These are phyloP conservation scores for Pluvialis apricaria DNA, from an alignment of 2,113 vertebrate species.

Conservation along the genomic window DNA sequence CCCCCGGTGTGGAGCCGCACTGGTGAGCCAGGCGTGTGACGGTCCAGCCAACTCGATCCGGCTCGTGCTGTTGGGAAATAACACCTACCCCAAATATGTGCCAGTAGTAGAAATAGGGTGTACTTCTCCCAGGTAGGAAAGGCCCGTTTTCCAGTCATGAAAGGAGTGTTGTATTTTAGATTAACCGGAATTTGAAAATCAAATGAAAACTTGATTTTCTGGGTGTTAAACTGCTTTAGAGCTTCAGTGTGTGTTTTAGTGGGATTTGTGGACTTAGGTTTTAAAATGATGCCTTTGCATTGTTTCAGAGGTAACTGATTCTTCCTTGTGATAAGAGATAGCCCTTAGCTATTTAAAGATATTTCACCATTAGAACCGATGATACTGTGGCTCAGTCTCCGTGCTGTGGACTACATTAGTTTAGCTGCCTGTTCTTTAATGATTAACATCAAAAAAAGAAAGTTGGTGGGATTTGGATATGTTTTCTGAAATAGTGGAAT, in stretches of 20 bases:
- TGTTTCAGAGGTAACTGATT: neutral
- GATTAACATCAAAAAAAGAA: neutral
- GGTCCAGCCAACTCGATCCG: neutral
- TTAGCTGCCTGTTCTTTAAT: neutral
- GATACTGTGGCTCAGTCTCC: neutral
- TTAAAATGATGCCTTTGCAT: neutral
- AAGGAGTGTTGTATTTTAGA: neutral
- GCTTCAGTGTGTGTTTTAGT: neutral
- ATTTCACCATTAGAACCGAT: neutral
- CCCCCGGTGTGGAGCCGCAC: fast-evolving
- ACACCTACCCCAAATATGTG: neutral
- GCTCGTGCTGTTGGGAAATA: neutral
- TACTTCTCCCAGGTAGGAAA: neutral
- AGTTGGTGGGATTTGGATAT: neutral
- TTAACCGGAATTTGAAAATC: neutral
- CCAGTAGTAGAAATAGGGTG: neutral
- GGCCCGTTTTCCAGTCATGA: neutral
- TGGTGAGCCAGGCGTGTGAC: neutral
- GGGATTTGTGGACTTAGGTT: neutral
- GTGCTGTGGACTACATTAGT: neutral
- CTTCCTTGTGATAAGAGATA: neutral
- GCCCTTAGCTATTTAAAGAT: neutral
- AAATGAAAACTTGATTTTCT: neutral
- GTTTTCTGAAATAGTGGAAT: neutral
- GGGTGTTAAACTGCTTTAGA: neutral